Base-by-base conservation (phyloP, 2,797 vertebrate genomes). In the Columba guinea region DNA sequence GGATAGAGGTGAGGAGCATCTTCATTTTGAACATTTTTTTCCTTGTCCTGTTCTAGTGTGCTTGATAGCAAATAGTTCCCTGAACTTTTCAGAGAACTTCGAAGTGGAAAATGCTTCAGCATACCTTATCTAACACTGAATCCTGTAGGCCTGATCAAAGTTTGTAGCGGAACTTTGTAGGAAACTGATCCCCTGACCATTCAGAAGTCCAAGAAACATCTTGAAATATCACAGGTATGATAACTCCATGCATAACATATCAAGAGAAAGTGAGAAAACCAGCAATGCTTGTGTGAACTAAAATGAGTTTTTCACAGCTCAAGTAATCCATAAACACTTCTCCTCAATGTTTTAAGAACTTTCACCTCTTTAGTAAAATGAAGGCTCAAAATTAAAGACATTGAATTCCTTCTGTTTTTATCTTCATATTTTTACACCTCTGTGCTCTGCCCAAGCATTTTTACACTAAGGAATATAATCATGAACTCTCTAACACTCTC, bases 251-350 rank as follows among this genome's bases (percentile, higher is more conserved):
- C 84, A 84, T 88, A 91, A 86, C 87, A 5, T 93, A 89, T 70
- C 67, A 90, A 84, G 28, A 89, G 77, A 88, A 95, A 89, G 95
- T 94, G 95, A 94, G 89, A 96, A 96, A 96, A 91, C 84, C 80
- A 90, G 70, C 74, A 91, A 84, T 26, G 77, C n/a, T 93, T 91
- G 77, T 88, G 91, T 84, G 95, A 96, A 88, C 69, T 62, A 91
- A 96, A 89, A 74, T 37, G 76, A 87, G 73, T 88, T 96, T 97
- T 96, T 96, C 93, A 93, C 96, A 96, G 87, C 94, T 96, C 89
- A 79, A 92, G 92, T 83, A 95, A 91, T 93, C 87, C 77, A 90
- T 94, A 93, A 94, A 93, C 59, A 44, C 88, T 94, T 65, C 63
- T 81, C 52, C 73, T 95, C 68, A 55, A 62, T 44, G 35, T 84